Conservation (phyloP, 92 coral and sea anemone species). For the Epizoanthus rinbou region DNA sequence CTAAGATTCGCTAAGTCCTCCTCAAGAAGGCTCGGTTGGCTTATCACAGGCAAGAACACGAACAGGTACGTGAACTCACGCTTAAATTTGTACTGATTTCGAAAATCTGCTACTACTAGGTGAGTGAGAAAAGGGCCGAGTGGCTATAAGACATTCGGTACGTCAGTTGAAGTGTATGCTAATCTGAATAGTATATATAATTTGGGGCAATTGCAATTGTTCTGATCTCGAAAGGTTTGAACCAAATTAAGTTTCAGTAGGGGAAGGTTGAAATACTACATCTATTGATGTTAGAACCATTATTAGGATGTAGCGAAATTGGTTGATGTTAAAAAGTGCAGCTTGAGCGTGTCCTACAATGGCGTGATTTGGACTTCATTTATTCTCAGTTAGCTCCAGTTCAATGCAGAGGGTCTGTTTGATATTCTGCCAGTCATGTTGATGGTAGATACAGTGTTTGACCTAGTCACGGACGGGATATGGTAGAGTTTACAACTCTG, state of each 20-base stretch:
- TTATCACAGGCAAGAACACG: conserved; percentile 27
- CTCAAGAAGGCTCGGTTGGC: conserved; percentile 20
- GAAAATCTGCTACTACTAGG: not conserved
- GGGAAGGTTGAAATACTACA: not conserved
- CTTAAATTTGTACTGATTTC: not conserved
- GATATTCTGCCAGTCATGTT: conserved; percentile 32
- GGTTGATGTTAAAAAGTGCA: not conserved
- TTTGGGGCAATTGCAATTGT: not conserved
- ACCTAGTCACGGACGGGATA: conserved; percentile 29
- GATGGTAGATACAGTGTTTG: conserved; percentile 20
- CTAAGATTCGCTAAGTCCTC: conserved; percentile 4
- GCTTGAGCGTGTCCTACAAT: not conserved
- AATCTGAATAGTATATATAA: not conserved
- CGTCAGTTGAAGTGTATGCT: conserved; percentile 18
- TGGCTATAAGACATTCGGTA: not conserved
- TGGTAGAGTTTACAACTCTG: not conserved
- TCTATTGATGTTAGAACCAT: not conserved
- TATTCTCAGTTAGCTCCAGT: not conserved
- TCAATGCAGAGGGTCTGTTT: conserved; percentile 12
- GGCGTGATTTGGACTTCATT: conserved; percentile 21
- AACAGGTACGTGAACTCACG: conserved; percentile 21
- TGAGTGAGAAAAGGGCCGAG: not conserved
- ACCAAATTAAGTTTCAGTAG: not conserved
- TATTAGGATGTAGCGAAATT: not conserved
- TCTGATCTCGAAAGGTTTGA: not conserved